Evolutionary conservation across 2,113 vertebrate genomes (phyloP), one percentile per base, ranked within the genome.

Genomic region (Hiodon tergisus): DNA sequence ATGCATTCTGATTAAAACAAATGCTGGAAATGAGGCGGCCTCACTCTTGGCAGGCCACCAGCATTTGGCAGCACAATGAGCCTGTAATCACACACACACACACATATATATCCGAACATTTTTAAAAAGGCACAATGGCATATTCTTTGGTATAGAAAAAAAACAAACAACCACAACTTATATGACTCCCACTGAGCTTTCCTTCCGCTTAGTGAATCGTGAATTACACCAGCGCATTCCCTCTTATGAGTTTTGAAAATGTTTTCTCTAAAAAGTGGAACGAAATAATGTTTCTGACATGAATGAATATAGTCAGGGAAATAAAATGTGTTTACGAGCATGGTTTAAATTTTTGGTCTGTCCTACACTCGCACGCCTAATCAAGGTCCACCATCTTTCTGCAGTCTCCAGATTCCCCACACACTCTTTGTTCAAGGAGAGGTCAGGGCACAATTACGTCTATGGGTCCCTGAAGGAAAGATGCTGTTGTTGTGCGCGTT

Each of bases 1-100:
- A 78, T 67, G 68, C 72, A 76, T 76, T 79, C 71, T 61, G 72
- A 79, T 82, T 76, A 76, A 79, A 79, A 74, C 78, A 76, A 76
- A 76, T 69, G 61, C 69, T 74, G 65, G 16, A 55, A 76, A 74
- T 65, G 31, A 73, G 67, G 31, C 70, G 5, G 47, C 59, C 51
- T 54, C 67, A 57, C 69, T 8, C 31, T 4, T 70, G 67, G 74
- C 74, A 54, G 10, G 17, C 51, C 4, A 55, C 67, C 67, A 46
- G 55, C 69, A 62, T 69, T 75, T 75, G 69, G 65, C 62, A 14
- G 2, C 69, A 76, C 11, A 78, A 59, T 62, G 47, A 76, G 54
- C 6, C 8, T 74, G 50, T 62, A 7, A 48, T n/a, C 31, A 31
- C 31, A 31, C 2, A 31, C 31, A 31, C 31, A 31, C 31, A 31